Conservation (phyloP, 2,797 vertebrate genomes). For the Syndactyla subalaris region DNA sequence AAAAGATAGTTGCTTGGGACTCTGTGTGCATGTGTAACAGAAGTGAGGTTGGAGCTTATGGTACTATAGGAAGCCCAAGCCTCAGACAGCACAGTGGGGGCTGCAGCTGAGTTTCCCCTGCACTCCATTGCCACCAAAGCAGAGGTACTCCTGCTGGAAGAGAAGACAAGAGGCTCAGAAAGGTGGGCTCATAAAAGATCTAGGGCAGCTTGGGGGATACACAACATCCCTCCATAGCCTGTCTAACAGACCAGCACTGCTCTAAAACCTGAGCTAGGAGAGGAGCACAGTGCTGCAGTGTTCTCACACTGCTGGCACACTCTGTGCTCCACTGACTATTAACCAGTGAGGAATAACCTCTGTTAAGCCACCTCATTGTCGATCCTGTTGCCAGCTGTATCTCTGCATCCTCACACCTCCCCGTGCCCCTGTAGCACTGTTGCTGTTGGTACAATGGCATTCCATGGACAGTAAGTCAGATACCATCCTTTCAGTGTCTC, state of each 20-base stretch:
- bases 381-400: not conserved
- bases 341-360: not conserved
- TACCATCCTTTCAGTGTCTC: not conserved
- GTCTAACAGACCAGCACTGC: not conserved
- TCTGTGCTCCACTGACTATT: not conserved
- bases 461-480: not conserved
- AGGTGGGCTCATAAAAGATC: not conserved
- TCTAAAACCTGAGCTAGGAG: not conserved
- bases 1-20: not conserved
- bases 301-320: fast-evolving
- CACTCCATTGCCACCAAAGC: not conserved
- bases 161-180: not conserved
- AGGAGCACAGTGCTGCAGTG: fast-evolving
- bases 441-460: not conserved
- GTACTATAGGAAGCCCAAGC: not conserved
- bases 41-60: not conserved
- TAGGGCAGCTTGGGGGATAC: not conserved
- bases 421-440: fast-evolving
- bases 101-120: not conserved
- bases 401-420: not conserved
- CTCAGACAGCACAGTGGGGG: not conserved
- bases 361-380: not conserved
- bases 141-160: not conserved
- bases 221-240: not conserved
- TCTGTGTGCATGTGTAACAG: not conserved